A percentile compares a stretch with the other conserved stretches of the same genome.
These are phyloP conservation scores for Listronotus oregonensis DNA, from an alignment of 1,140 invertebrate species.

Conservation along the genomic window DNA sequence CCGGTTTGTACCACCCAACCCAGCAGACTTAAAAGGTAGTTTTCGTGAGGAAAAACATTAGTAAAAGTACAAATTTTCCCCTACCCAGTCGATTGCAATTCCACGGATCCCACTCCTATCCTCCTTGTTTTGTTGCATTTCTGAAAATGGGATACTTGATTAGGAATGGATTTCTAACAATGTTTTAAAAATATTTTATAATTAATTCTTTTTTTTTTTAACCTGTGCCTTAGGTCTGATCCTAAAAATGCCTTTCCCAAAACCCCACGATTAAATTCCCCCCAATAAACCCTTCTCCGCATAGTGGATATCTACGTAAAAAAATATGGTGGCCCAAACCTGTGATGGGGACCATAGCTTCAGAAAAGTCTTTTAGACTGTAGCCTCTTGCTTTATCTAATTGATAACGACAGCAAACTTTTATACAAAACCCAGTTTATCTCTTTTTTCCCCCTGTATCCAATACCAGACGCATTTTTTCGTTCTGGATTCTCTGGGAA, in stretches of 20 bases:
- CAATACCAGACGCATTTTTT: conserved; percentile 86
- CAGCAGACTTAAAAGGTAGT: conserved; percentile 94
- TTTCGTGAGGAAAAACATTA: conserved; percentile 96
- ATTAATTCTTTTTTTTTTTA: not conserved
- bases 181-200: not conserved
- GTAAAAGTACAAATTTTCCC: conserved; percentile 97
- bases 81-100: conserved; percentile 94
- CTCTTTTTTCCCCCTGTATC: conserved; percentile 76
- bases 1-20: conserved; percentile 88
- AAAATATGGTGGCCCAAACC: conserved; percentile 86
- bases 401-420: conserved; percentile 89
- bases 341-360: conserved; percentile 94
- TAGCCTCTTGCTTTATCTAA: conserved; percentile 86
- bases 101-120: conserved; percentile 97
- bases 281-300: conserved; percentile 94
- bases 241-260: conserved; percentile 91
- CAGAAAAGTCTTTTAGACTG: conserved; percentile 79
- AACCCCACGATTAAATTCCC: conserved; percentile 90
- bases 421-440: conserved; percentile 80
- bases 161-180: not conserved
- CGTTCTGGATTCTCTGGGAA: conserved; percentile 73
- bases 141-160: conserved; percentile 46
- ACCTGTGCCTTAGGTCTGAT: conserved; percentile 83
- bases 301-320: conserved; percentile 87
- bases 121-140: conserved; percentile 81